Conservation (phyloP, 2,888 invertebrate genomes). For the Amblyteles armatorius region DNA sequence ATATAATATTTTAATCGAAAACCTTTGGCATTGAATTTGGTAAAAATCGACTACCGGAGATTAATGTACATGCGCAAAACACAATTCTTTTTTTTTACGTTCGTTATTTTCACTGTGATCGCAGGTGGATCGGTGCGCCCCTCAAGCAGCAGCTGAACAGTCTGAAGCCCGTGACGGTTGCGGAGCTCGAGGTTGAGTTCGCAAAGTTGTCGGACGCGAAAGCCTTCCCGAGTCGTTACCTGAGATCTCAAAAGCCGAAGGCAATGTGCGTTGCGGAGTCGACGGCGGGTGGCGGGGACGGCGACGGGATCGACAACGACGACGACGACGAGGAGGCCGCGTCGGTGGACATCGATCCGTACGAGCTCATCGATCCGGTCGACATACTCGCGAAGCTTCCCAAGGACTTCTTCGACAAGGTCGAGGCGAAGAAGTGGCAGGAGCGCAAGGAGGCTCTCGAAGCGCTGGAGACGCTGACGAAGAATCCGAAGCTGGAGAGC, state of each 20-base stretch:
- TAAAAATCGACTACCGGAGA: no score
- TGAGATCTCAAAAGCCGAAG: conserved; percentile 93
- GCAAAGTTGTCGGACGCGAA: conserved; percentile 89
- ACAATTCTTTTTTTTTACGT: background rate
- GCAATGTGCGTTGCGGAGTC: conserved; percentile 86
- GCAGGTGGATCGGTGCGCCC: conserved; percentile 93
- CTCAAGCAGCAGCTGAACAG: conserved; percentile 94
- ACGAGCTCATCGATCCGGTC: conserved; percentile 95
- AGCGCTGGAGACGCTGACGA: conserved; percentile 90
- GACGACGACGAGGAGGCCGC: conserved; percentile 87
- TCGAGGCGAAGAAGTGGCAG: conserved; percentile 98
- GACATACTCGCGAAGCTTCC: conserved; percentile 97
- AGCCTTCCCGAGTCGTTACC: conserved; percentile 90
- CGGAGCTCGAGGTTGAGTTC: conserved; percentile 96
- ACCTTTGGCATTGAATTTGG: no score
- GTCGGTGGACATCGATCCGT: conserved; percentile 92
- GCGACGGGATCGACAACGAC: conserved; percentile 75
- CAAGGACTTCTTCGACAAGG: conserved; percentile 97
- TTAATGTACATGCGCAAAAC: background rate
- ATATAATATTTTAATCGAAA: no score
- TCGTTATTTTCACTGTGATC: conserved; percentile 60
- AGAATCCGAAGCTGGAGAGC: conserved; percentile 93
- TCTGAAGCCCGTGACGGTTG: conserved; percentile 95
- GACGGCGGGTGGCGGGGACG: conserved; percentile 85
- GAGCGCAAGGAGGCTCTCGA: conserved; percentile 97